These are phyloP conservation scores for Neoarius graeffei DNA, from an alignment of 2,113 vertebrate species.

Conservation along the genomic window DNA sequence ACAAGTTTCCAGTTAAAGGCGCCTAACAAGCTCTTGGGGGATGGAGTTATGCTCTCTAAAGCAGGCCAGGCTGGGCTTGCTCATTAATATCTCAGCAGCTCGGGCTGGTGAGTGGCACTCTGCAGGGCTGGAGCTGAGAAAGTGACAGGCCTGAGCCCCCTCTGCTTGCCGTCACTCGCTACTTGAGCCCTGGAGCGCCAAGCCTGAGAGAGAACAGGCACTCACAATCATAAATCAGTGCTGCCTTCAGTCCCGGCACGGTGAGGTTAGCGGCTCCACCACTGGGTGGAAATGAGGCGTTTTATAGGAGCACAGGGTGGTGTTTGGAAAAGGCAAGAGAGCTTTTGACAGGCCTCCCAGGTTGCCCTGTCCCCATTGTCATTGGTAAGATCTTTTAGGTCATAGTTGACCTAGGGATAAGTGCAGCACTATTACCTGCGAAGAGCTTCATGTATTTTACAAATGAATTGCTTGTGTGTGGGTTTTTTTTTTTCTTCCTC, in stretches of 20 bases:
- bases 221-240: conserved; percentile 70
- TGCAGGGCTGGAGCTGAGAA: conserved; percentile 56
- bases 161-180: conserved; percentile 69
- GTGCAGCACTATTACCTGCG: conserved; percentile 45
- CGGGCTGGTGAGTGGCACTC: conserved; percentile 28
- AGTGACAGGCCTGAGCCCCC: conserved; percentile 68
- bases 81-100: conserved; percentile 25
- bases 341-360: conserved; percentile 61
- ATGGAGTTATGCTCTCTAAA: background rate
- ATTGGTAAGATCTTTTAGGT: conserved; percentile 37
- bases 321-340: conserved; percentile 68
- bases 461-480: conserved; percentile 8
- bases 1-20: conserved; percentile 7
- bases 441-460: conserved; percentile 28
- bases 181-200: conserved; percentile 60
- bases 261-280: conserved; percentile 69
- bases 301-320: conserved; percentile 71
- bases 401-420: conserved; percentile 24
- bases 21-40: conserved; percentile 25
- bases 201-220: conserved; percentile 65
- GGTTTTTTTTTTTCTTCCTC: background rate
- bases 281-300: conserved; percentile 73
- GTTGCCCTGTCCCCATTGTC: conserved; percentile 47
- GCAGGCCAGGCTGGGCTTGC: background rate
- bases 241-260: conserved; percentile 59